Percentiles rank a stretch among this genome's conserved stretches.
phyloP scores from a whole-genome alignment of 1,140 invertebrate genomes.

The Drosophila auraria region DNA sequence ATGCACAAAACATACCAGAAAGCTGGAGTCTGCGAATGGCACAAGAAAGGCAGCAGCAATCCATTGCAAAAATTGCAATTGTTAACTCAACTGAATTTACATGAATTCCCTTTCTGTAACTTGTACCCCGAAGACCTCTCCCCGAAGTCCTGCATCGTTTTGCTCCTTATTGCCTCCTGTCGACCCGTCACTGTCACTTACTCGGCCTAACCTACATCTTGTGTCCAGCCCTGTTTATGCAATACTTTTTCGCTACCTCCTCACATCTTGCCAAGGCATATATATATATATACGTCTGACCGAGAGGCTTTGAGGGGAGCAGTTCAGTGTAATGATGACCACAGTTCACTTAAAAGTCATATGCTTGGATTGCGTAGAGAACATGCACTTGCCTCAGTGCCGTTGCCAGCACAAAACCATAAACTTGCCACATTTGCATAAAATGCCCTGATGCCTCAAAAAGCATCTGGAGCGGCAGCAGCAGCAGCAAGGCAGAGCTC shows the following conservation, averaged over 20 bases:
- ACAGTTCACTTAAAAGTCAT: slow-evolving; percentile 70
- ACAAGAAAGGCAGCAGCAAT: slow-evolving; percentile 35
- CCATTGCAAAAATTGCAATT: slow-evolving; percentile 69
- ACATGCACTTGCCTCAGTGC: slow-evolving; percentile 29
- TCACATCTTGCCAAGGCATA: neutral
- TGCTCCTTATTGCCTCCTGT: slow-evolving; percentile 39
- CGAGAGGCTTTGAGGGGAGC: slow-evolving; percentile 22
- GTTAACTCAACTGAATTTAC: slow-evolving; percentile 73
- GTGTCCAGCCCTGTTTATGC: slow-evolving; percentile 57
- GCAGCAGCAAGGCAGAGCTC: neutral
- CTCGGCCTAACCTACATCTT: slow-evolving; percentile 16
- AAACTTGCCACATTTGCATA: slow-evolving; percentile 81
- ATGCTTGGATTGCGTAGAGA: slow-evolving; percentile 50
- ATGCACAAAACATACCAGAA: slow-evolving; percentile 47
- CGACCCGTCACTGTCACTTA: slow-evolving; percentile 60
- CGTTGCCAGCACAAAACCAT: slow-evolving; percentile 41
- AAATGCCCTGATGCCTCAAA: slow-evolving; percentile 75
- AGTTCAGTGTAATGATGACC: slow-evolving; percentile 50
- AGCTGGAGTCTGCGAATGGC: slow-evolving; percentile 23
- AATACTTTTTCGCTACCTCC: slow-evolving; percentile 31
- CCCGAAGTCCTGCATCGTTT: neutral
- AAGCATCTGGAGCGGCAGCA: slow-evolving; percentile 38
- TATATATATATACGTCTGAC: slow-evolving; percentile 1
- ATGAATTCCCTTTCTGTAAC: slow-evolving; percentile 40
- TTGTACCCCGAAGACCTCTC: neutral